Base-by-base conservation (phyloP, 2,888 invertebrate genomes). In the Eustalomyia histrio region DNA sequence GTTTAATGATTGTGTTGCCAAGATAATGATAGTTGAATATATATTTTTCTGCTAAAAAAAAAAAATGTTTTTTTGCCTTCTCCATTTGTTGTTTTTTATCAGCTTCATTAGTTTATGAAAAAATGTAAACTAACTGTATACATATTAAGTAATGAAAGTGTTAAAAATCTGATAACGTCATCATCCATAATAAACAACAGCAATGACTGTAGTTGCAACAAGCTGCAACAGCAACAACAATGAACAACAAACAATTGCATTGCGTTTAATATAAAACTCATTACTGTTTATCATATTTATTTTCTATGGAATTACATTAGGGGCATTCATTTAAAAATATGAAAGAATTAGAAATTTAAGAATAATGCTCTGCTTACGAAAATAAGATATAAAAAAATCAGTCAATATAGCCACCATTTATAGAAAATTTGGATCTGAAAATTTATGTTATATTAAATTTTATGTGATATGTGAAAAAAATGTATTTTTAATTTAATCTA, bases 111-210 rank as follows among this genome's bases (percentile, higher is more conserved):
- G 73, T 57, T 64, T 63, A 43, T 73, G 63, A 76, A 60, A 68
- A 29, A 76, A 73, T 80, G 63, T 73, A 47, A 80, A 80, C 60
- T 73, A 64, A 76, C 71, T 69, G 68, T 61, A 18, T 55, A 52
- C 17, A 71, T 71, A 75, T 78, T 65, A 78, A 71, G 73, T 76
- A 82, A 82, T 76, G 82, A 82, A 82, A 82, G 82, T 79, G 76
- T 82, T 82, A 76, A 82, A 76, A 79, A 79, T 79, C 82, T 76
- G 82, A 82, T 82, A 82, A 74, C 69, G 76, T 74, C 80, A 80
- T 68, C 76, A 80, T 68, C 76, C 67, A 61, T 78, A 72, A 78
- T 61, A 73, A 73, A 68, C 67, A 78, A 73, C 43, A n/a, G n/a
- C n/a, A 47, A n/a, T n/a, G n/a, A n/a, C 52, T 68, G 12, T 63